phyloP scores from a whole-genome alignment of 2,888 invertebrate genomes.

The Drosophila acutilabella region DNA sequence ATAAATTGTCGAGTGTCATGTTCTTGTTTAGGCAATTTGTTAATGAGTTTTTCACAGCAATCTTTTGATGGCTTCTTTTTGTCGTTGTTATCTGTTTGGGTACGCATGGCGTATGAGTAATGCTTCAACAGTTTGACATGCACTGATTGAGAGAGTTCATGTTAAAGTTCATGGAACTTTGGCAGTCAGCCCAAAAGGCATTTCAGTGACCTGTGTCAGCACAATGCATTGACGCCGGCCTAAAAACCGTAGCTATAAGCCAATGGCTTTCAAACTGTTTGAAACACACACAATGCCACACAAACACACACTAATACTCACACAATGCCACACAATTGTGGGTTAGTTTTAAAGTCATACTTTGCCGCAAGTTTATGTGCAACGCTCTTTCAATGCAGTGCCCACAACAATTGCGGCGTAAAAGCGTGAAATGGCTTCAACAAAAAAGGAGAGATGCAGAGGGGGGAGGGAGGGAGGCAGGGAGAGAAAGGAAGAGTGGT shows the following conservation, averaged over 20 bases:
- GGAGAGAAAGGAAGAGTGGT: no score
- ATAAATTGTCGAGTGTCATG: conserved; percentile 64
- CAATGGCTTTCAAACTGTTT: conserved; percentile 66
- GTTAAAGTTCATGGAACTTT: conserved; percentile 77
- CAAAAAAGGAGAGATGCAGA: conserved; percentile 24
- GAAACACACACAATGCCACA: conserved; percentile 16
- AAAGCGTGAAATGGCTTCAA: conserved; percentile 77
- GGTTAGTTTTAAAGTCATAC: conserved; percentile 75
- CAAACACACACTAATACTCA: conserved; percentile 15
- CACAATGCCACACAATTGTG: conserved; percentile 57
- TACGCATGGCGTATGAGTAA: conserved; percentile 28
- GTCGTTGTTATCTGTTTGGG: background rate
- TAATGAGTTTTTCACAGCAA: conserved; percentile 67
- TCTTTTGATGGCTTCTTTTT: conserved; percentile 3
- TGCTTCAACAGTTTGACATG: conserved; percentile 44
- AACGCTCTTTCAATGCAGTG: conserved; percentile 58
- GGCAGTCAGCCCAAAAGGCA: conserved; percentile 59
- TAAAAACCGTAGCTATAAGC: conserved; percentile 36
- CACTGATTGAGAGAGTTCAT: conserved; percentile 59
- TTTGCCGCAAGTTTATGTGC: conserved; percentile 66
- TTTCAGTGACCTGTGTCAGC: conserved; percentile 61
- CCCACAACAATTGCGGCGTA: conserved; percentile 81
- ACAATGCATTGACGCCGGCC: conserved; percentile 73
- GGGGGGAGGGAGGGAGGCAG: no score
- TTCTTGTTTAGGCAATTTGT: conserved; percentile 68